Evolutionary conservation across 1,140 invertebrate genomes (phyloP).

Genomic region (Drosophila insularis): DNA sequence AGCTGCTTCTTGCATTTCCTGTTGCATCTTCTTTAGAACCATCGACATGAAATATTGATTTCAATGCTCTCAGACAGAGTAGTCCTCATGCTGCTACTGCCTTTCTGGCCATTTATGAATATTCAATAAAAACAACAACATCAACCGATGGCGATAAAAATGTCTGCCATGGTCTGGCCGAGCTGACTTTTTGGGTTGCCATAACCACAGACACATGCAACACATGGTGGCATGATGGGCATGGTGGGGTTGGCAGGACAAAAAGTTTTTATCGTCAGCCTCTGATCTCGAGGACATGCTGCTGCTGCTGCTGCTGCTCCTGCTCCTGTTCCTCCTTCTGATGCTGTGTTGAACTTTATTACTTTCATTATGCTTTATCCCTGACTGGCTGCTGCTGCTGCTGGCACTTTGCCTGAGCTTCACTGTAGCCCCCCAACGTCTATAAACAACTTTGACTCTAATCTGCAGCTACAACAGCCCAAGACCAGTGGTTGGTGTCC

Average conservation of each 20-base stretch:
- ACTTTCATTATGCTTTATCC: constrained; percentile 77
- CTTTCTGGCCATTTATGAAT: constrained; percentile 77
- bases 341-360: constrained; percentile 66
- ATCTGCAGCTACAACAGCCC: constrained; percentile 46
- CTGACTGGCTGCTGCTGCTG: constrained; percentile 20
- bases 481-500: constrained; percentile 16
- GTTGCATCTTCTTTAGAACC: constrained; percentile 54
- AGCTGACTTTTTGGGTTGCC: constrained; percentile 43
- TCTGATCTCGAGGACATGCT: constrained; percentile 40
- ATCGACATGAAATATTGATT: constrained; percentile 74
- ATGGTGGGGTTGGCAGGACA: constrained; percentile 9
- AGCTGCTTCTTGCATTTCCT: constrained; percentile 65
- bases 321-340: constrained; percentile 7
- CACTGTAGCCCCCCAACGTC: constrained; percentile 26
- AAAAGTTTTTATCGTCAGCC: constrained; percentile 68
- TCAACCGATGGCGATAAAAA: constrained; percentile 61
- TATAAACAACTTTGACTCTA: constrained; percentile 76
- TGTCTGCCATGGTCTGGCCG: constrained; percentile 53
- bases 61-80: constrained; percentile 43
- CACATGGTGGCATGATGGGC: constrained; percentile 29
- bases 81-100: constrained; percentile 26
- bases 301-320: constrained; percentile 10
- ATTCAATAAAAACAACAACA: constrained; percentile 78
- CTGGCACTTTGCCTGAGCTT: constrained; percentile 10
- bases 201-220: constrained; percentile 57